Conservation (phyloP, 2,113 vertebrate species). For the Mungos mungo region DNA sequence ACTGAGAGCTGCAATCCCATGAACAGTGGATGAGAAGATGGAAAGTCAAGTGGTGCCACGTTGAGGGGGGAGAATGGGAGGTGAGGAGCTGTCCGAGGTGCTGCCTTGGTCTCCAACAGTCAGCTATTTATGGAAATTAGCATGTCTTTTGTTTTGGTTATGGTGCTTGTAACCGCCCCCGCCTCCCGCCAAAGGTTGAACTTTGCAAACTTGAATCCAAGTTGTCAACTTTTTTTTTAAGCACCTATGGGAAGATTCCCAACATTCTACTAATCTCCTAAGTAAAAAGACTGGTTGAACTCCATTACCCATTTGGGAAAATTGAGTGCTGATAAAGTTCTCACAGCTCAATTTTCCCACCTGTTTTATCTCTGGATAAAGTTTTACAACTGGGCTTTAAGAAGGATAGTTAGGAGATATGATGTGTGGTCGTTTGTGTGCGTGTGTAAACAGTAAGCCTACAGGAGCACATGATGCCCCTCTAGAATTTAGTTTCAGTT, state of each 20-base stretch:
- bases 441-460: not conserved
- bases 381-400: not conserved
- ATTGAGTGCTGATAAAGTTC: not conserved
- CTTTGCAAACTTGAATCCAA: not conserved
- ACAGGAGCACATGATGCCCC: not conserved
- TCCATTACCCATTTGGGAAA: not conserved
- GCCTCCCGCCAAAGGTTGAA: not conserved
- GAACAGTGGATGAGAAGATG: accelerated
- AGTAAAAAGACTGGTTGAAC: not conserved
- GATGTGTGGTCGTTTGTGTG: not conserved
- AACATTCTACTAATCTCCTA: not conserved
- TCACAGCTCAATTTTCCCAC: not conserved
- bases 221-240: not conserved
- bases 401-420: not conserved
- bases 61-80: too few species aligned
- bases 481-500: not conserved
- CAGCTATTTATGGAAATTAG: accelerated
- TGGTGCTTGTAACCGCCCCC: too few species aligned
- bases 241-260: not conserved
- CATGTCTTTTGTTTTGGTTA: accelerated
- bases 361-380: not conserved
- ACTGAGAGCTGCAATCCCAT: not conserved
- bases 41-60: accelerated
- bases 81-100: too few species aligned
- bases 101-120: not conserved